Evolutionary conservation across 1,140 invertebrate species (phyloP).

Genomic region (Euschistus heros): DNA sequence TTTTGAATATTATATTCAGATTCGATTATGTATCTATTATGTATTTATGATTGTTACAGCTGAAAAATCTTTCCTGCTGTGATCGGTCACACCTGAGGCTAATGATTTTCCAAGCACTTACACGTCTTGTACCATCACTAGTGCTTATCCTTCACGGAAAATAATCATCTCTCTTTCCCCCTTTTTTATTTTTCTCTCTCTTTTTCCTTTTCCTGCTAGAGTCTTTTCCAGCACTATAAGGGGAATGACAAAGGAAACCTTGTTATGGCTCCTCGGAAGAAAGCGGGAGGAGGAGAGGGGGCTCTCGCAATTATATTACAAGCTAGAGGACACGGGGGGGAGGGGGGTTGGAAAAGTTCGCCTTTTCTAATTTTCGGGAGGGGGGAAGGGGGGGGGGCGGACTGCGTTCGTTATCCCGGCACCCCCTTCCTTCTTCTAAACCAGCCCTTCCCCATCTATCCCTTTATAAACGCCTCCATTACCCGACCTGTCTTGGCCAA

Average conservation of each 20-base stretch:
- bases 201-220: conserved; percentile 5
- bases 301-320: conserved; percentile 16
- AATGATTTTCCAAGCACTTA: neutral
- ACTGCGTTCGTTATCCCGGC: conserved; percentile 6
- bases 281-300: neutral
- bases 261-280: conserved; percentile 11
- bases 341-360: conserved; percentile 10
- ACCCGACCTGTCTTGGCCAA: neutral
- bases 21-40: no score
- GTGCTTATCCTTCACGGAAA: conserved; percentile 14
- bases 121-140: neutral
- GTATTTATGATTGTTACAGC: no score
- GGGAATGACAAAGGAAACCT: conserved; percentile 16
- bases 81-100: no score
- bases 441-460: neutral
- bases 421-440: neutral
- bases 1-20: no score
- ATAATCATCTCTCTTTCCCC: conserved; percentile 9
- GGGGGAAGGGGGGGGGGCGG: neutral
- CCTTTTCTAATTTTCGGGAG: conserved; percentile 8
- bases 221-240: neutral
- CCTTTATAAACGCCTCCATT: conserved; percentile 4
- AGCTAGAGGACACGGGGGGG: conserved; percentile 9
- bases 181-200: conserved; percentile 5
- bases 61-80: no score